Evolutionary conservation across 2,888 invertebrate genomes (phyloP).

Genomic region (Antitype chi): DNA sequence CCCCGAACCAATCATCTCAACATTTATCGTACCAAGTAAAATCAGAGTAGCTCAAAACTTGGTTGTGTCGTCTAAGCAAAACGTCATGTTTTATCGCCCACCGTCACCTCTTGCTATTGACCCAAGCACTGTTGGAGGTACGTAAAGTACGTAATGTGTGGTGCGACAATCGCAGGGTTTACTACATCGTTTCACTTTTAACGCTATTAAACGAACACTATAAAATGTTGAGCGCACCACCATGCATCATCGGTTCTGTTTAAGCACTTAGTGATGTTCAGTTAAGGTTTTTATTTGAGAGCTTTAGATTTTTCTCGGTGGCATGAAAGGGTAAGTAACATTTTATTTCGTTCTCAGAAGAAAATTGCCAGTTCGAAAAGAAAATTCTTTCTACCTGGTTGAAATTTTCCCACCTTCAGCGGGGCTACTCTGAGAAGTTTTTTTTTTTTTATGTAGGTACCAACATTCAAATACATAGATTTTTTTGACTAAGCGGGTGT

Average conservation of each 20-base stretch:
- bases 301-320: conserved; percentile 21
- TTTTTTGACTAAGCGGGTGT: too few relatives aligned
- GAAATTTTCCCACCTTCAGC: background rate
- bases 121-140: conserved; percentile 66
- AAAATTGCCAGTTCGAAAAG: background rate
- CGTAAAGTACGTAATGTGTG: conserved; percentile 72
- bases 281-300: conserved; percentile 56
- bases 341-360: background rate
- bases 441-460: too few relatives aligned
- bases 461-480: too few relatives aligned
- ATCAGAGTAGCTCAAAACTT: conserved; percentile 25
- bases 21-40: conserved; percentile 1
- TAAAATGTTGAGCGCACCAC: conserved; percentile 77
- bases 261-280: conserved; percentile 64
- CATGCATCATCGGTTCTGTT: conserved; percentile 75
- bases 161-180: conserved; percentile 80
- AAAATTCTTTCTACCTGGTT: too few relatives aligned
- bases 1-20: background rate
- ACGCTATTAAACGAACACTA: conserved; percentile 78
- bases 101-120: conserved; percentile 67
- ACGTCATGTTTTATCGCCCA: conserved; percentile 59
- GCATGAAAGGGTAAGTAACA: too few relatives aligned
- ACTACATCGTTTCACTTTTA: conserved; percentile 84
- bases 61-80: conserved; percentile 46
- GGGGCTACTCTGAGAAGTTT: too few relatives aligned